phyloP scores from a whole-genome alignment of 2,113 vertebrate species.

The Benitochromis conjunctus region DNA sequence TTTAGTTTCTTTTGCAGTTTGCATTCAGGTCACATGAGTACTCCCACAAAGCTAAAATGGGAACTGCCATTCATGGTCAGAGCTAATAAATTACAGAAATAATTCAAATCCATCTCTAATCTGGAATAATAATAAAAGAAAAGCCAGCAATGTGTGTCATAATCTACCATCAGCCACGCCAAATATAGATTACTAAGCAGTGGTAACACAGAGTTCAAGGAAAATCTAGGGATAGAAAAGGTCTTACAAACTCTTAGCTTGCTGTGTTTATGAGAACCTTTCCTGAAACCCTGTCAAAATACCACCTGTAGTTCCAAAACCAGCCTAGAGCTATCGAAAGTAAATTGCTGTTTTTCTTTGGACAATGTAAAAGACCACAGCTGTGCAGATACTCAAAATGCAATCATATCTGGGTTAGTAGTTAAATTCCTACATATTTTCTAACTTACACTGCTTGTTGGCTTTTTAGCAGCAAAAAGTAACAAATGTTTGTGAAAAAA shows the following conservation, averaged over 20 bases:
- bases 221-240: constrained; percentile 45
- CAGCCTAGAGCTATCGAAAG: neutral
- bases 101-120: constrained; percentile 32
- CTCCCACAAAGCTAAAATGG: neutral
- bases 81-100: constrained; percentile 33
- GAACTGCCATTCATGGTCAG: constrained; percentile 48
- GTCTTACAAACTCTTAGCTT: constrained; percentile 23
- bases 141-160: constrained; percentile 13
- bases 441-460: neutral
- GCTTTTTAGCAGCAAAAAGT: neutral
- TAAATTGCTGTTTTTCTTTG: constrained; percentile 36
- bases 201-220: constrained; percentile 58
- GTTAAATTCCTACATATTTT: neutral
- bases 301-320: constrained; percentile 15
- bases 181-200: constrained; percentile 12
- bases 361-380: neutral
- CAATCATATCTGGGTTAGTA: constrained; percentile 17
- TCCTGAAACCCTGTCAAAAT: constrained; percentile 48
- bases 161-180: neutral
- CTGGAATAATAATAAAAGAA: constrained; percentile 38
- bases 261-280: constrained; percentile 56
- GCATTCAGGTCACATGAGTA: neutral
- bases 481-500: neutral
- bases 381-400: constrained; percentile 2
- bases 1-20: neutral